Base-by-base conservation (phyloP, 2,113 vertebrate species). In the Ellobius talpinus region DNA sequence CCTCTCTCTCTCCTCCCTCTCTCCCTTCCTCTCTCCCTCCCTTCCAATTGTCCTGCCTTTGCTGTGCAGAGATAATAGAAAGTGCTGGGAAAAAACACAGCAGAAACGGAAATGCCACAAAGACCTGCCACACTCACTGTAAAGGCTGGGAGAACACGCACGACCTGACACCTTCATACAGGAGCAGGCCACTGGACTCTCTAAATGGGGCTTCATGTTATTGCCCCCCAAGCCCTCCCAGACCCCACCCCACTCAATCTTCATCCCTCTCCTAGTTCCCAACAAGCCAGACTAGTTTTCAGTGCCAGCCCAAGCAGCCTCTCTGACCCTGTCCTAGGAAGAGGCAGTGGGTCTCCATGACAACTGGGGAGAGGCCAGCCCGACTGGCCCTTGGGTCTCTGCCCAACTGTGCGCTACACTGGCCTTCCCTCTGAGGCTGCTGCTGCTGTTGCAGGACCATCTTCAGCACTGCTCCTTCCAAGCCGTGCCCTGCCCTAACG, bases 381-480 rank as follows among this genome's bases (percentile, higher is more conserved):
- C 16, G 7, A 1, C 7, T 7, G 2, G 72, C 39, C 7, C 68
- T 24, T 24, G 17, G 33, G 39, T 61, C 17, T 36, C 26, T 68
- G 42, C 52, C 31, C 14, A 14, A 68, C 86, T 13, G 21, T 1
- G 14, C 61, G 2, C 4, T 1, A 2, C 12, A 33, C 42, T 13
- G 3, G 17, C 89, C 52, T 33, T 2, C 8, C 33, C 52, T 29
- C 26, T 31, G 16, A 16, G 61, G 73, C 55, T 79, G 21, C 45
- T 73, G 47, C 76, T 23, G 89, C 0, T 89, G 10, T 98, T 97
- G 42, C 98, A 99, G 99, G 99, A 99, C 39, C 99, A 99, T 82
- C 98, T 99, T 77, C 98, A 98, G 66, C 98, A 99, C 66, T 99
- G 99, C 95, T 89, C 96, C 17, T 99, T 99, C 96, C 99, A 99